These are phyloP conservation scores for Leptopilina boulardi DNA, from an alignment of 1,140 invertebrate species.

Conservation along the genomic window DNA sequence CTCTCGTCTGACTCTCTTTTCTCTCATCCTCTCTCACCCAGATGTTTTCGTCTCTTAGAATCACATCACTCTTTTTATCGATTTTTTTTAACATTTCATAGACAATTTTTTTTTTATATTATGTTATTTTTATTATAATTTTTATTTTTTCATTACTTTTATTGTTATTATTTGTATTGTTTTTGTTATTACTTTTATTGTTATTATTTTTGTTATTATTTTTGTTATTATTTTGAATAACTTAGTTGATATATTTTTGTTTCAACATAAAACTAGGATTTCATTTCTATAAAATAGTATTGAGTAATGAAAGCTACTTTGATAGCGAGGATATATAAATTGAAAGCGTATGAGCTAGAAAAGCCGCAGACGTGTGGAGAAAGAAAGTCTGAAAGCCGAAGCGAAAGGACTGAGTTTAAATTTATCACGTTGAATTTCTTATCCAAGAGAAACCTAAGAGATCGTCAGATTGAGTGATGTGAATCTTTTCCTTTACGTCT, in stretches of 20 bases:
- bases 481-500: conserved; percentile 5
- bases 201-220: too few relatives aligned
- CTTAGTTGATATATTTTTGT: too few relatives aligned
- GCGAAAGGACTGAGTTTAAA: conserved; percentile 15
- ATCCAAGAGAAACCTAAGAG: not conserved
- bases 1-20: not conserved
- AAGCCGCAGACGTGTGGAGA: conserved; percentile 10
- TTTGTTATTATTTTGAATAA: too few relatives aligned
- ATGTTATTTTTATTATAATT: too few relatives aligned
- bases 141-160: too few relatives aligned
- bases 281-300: not conserved
- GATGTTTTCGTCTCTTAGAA: not conserved
- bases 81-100: too few relatives aligned
- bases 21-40: not conserved
- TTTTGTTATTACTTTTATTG: too few relatives aligned
- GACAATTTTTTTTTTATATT: too few relatives aligned
- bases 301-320: not conserved
- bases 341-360: conserved; percentile 23
- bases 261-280: not conserved
- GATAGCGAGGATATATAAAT: conserved; percentile 12
- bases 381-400: conserved; percentile 21
- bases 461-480: conserved; percentile 4
- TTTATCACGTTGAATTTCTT: conserved; percentile 27
- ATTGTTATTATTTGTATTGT: too few relatives aligned
- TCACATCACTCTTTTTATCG: too few relatives aligned